These are phyloP conservation scores for Noturus placidus DNA, from an alignment of 2,113 vertebrate species.

Conservation along the genomic window DNA sequence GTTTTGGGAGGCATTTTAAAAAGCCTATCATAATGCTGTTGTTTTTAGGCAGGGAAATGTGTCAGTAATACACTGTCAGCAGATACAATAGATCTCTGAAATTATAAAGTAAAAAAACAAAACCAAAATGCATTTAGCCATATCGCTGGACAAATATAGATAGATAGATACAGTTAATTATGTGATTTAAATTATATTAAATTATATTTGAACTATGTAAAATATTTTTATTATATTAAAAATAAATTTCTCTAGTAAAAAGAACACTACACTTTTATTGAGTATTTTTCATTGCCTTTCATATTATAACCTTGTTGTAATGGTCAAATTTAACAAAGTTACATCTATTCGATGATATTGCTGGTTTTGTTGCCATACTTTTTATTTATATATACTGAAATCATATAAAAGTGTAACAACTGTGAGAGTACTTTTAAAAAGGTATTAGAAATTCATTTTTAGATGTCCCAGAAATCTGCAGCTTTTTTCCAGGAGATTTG, in stretches of 20 bases:
- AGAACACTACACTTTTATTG: background rate
- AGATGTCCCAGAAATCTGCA: background rate
- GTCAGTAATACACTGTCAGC: background rate
- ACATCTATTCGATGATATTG: background rate
- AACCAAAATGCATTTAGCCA: background rate
- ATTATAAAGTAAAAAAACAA: background rate
- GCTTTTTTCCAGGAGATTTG: background rate
- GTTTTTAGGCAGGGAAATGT: background rate
- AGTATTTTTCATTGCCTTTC: background rate
- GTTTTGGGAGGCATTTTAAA: background rate
- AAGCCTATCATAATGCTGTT: background rate
- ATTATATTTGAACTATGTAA: background rate
- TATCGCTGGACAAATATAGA: background rate
- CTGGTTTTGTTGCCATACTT: background rate
- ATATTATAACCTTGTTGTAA: background rate
- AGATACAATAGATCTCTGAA: background rate
- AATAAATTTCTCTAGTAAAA: background rate
- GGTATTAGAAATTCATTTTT: background rate
- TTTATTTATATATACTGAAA: background rate
- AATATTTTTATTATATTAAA: background rate
- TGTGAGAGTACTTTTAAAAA: background rate
- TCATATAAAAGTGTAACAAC: background rate
- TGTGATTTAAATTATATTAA: background rate
- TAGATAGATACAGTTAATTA: background rate
- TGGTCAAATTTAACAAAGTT: background rate